Evolutionary conservation across 2,113 vertebrate species (phyloP).

Genomic region (Hucho hucho): DNA sequence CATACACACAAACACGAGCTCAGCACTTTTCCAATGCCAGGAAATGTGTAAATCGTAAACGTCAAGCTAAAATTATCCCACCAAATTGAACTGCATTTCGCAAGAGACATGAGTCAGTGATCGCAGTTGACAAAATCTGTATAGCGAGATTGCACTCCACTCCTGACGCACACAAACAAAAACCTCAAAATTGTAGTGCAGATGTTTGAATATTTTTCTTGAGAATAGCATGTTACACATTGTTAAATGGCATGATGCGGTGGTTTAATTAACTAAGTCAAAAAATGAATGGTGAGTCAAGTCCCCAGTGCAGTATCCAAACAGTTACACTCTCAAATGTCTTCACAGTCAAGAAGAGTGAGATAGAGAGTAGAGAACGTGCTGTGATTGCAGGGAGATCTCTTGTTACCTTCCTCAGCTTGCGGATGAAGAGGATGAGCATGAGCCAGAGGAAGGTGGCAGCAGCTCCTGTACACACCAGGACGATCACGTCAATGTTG

Average conservation of each 20-base stretch:
- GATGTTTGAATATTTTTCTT: neutral
- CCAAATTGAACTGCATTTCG: constrained; percentile 22
- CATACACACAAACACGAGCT: neutral
- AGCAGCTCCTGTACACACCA: constrained; percentile 87
- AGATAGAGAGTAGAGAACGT: neutral
- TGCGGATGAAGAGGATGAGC: constrained; percentile 89
- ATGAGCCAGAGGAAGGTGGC: constrained; percentile 94
- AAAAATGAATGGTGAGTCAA: neutral
- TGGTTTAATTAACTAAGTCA: neutral
- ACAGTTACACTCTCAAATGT: neutral
- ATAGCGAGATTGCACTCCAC: neutral
- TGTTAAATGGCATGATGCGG: neutral
- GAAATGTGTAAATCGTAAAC: constrained; percentile 34
- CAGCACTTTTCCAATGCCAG: constrained; percentile 1
- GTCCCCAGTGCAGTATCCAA: neutral
- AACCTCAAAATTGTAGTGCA: neutral
- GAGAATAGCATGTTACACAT: neutral
- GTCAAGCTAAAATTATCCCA: constrained; percentile 24
- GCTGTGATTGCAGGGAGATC: too few relatives aligned
- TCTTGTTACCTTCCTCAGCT: constrained; percentile 83
- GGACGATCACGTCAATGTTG: constrained; percentile 88
- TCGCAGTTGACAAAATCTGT: neutral
- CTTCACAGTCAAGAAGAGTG: neutral
- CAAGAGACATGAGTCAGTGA: constrained; percentile 18
- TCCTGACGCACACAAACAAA: neutral